phyloP scores from a whole-genome alignment of 2,888 invertebrate species.

The Chloroclysta siterata region DNA sequence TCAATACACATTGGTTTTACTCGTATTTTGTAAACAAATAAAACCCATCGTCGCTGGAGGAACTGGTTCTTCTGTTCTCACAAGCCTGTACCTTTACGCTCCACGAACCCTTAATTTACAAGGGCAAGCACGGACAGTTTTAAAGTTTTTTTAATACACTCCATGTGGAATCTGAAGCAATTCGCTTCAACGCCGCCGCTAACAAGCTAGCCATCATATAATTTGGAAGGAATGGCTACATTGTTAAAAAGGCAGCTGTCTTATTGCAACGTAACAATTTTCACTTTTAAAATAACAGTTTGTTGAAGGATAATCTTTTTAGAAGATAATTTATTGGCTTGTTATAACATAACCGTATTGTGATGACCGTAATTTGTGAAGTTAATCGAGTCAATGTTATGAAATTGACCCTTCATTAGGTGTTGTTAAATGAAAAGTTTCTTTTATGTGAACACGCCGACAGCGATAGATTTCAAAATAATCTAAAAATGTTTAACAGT shows the following conservation, averaged over 20 bases:
- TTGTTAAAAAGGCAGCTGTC: conserved; percentile 66
- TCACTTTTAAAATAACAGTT: conserved; percentile 74
- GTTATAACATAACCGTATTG: conserved; percentile 53
- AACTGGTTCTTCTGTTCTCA: conserved; percentile 13
- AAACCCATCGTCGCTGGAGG: background rate
- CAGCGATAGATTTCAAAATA: conserved; percentile 36
- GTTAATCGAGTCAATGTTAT: conserved; percentile 68
- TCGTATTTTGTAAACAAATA: too few relatives aligned
- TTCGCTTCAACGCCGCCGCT: conserved; percentile 47
- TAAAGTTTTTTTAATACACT: conserved; percentile 55
- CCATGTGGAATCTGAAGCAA: conserved; percentile 37
- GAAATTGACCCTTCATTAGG: conserved; percentile 69
- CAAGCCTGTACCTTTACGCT: conserved; percentile 61
- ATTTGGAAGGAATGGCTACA: conserved; percentile 65
- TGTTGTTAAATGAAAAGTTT: conserved; percentile 61
- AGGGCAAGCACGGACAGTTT: conserved; percentile 73
- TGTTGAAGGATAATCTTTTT: conserved; percentile 53
- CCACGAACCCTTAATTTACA: conserved; percentile 77
- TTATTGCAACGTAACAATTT: conserved; percentile 70
- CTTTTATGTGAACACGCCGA: conserved; percentile 52
- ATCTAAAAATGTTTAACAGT: conserved; percentile 37
- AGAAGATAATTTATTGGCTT: conserved; percentile 58
- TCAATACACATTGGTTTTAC: too few relatives aligned
- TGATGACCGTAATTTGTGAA: conserved; percentile 73
- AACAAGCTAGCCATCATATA: conserved; percentile 71